A percentile compares a stretch with the other conserved stretches of the same genome.
Evolutionary conservation across 2,113 vertebrate genomes (phyloP).

Genomic region (Mesoclemmys tuberculata): DNA sequence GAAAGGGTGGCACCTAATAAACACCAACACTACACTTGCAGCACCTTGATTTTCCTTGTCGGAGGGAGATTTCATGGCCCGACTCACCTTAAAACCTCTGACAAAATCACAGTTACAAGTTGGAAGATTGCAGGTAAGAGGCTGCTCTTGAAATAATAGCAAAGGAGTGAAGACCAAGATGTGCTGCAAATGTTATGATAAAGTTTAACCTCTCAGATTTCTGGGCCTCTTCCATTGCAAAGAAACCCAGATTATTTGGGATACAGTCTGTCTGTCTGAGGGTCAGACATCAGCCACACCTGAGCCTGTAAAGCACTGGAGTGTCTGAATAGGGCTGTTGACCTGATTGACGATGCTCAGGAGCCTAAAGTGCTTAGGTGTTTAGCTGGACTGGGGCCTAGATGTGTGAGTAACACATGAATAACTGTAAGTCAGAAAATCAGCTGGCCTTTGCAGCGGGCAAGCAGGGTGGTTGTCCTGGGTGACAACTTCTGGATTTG

Average conservation of each 20-base stretch:
- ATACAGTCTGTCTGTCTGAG: not conserved
- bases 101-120: slow-evolving; percentile 9
- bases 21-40: not conserved
- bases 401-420: slow-evolving; percentile 1
- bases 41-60: not conserved
- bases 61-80: not conserved
- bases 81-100: not conserved
- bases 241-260: not conserved
- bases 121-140: not conserved
- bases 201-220: not conserved
- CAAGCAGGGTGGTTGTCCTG: not conserved
- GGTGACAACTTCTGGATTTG: not conserved
- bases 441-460: not conserved
- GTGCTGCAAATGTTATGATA: not conserved
- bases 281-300: not conserved
- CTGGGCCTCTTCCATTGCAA: not conserved
- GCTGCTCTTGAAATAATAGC: not conserved
- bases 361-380: not conserved
- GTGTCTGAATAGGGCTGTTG: accelerated
- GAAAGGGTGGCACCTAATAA: not conserved
- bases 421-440: not conserved
- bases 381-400: not conserved
- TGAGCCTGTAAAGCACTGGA: not conserved
- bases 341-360: accelerated
- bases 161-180: not conserved